Percentiles rank a stretch among this genome's conserved stretches.
Evolutionary conservation across 1,140 invertebrate genomes (phyloP).

Genomic region (Tachypleus tridentatus): DNA sequence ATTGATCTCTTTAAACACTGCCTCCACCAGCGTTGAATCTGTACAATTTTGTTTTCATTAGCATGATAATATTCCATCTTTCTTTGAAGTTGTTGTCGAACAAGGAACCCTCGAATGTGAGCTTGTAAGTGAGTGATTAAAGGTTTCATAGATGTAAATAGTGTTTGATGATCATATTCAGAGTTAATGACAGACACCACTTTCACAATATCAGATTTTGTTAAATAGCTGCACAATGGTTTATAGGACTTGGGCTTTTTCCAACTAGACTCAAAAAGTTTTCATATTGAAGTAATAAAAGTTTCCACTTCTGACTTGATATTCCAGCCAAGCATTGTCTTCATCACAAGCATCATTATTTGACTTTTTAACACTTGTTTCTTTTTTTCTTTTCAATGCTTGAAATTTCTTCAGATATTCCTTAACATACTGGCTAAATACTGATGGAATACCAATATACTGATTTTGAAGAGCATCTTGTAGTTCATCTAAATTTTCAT

Average conservation of each 20-base stretch:
- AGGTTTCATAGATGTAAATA: slow-evolving; percentile 20
- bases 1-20: slow-evolving; percentile 27
- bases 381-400: slow-evolving; percentile 2
- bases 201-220: no score
- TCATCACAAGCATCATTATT: no score
- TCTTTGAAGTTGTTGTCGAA: slow-evolving; percentile 40
- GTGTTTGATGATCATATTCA: slow-evolving; percentile 29
- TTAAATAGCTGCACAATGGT: no score
- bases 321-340: no score
- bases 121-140: slow-evolving; percentile 46
- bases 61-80: slow-evolving; percentile 39
- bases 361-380: neutral
- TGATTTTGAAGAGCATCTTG: neutral
- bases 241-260: no score
- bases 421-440: neutral
- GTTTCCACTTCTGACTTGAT: no score
- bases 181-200: slow-evolving; percentile 30
- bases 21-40: slow-evolving; percentile 38
- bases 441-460: slow-evolving; percentile 7
- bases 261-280: no score
- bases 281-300: no score
- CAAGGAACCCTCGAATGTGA: slow-evolving; percentile 46
- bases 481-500: neutral
- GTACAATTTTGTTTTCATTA: slow-evolving; percentile 42
- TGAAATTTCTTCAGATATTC: neutral